Evolutionary conservation across 2,888 invertebrate genomes (phyloP), one percentile per base, ranked within the genome.

Genomic region (Euplagia quadripunctaria): DNA sequence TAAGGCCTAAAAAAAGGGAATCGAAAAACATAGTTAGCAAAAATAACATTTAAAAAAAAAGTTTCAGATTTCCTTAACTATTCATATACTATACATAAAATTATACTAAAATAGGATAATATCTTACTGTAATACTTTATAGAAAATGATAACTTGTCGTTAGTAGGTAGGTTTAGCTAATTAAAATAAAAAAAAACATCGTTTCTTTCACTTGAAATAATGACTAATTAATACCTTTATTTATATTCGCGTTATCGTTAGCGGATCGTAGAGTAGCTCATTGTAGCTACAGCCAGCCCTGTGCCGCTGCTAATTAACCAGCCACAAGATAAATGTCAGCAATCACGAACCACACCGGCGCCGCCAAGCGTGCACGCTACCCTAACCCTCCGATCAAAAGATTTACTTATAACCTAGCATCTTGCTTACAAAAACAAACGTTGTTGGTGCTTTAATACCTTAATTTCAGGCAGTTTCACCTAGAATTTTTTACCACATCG

Each of bases 251-350:
- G 43, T 52, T 68, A 49, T 49, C 68, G 70, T 81, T 79, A 82
- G 78, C 78, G 69, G 75, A 42, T 64, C 46, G 72, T 74, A 58
- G 70, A 77, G 77, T 78, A 77, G 77, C 80, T 85, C 88, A 87
- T 83, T 87, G 90, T 88, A 87, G 84, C 84, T 77, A 83, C 85
- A 88, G 85, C 86, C 83, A 83, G 86, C 86, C 84, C 83, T 83
- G 86, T 85, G 83, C 86, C 78, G 78, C 76, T 88, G 84, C 90
- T 94, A 94, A 94, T 94, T 94, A 94, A 90, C 89, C 83, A 85
- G 88, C 91, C 89, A 82, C 91, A 93, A 94, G 93, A 94, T 94
- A 93, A 93, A 94, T 94, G 94, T 90, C 90, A 89, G 91, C 91
- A 93, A 94, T 93, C 94, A 94, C 92, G 93, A 91, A 90, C 88